Conservation (phyloP, 1,140 invertebrate species). For the Camponotus floridanus region DNA sequence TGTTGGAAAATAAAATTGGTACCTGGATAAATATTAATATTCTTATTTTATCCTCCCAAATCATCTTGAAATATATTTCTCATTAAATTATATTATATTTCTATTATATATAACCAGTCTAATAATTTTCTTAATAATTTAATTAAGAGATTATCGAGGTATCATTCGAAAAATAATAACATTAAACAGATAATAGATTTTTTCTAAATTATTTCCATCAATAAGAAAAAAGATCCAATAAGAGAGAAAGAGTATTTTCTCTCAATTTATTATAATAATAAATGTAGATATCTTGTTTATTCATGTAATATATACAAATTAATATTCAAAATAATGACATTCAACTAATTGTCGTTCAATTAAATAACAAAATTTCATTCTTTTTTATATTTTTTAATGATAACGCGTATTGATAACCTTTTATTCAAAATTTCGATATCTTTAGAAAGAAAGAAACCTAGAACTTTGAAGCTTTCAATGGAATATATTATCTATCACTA, state of each 20-base stretch:
- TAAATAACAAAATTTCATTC: slow-evolving; percentile 21
- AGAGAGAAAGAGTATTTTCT: neutral
- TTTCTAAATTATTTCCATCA: neutral
- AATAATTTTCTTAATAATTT: neutral
- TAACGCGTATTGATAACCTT: neutral
- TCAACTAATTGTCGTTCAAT: slow-evolving; percentile 26
- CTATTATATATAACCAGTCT: neutral
- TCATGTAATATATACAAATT: slow-evolving; percentile 3
- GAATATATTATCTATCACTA: neutral
- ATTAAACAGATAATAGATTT: neutral
- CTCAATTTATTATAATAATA: neutral
- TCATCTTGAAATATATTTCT: neutral
- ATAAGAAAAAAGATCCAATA: neutral
- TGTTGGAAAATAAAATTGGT: neutral
- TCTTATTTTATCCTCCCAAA: neutral
- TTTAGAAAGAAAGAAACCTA: neutral
- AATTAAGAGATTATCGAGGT: neutral
- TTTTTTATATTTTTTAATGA: neutral
- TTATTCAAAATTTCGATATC: neutral
- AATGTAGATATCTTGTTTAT: slow-evolving; percentile 37
- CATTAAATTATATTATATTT: too few relatives aligned
- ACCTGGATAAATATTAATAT: neutral
- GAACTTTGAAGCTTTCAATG: neutral
- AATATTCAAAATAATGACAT: slow-evolving; percentile 22
- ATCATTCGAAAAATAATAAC: neutral